Evolutionary conservation across 2,888 invertebrate species (phyloP).

Genomic region (Himalopsyche japonica): DNA sequence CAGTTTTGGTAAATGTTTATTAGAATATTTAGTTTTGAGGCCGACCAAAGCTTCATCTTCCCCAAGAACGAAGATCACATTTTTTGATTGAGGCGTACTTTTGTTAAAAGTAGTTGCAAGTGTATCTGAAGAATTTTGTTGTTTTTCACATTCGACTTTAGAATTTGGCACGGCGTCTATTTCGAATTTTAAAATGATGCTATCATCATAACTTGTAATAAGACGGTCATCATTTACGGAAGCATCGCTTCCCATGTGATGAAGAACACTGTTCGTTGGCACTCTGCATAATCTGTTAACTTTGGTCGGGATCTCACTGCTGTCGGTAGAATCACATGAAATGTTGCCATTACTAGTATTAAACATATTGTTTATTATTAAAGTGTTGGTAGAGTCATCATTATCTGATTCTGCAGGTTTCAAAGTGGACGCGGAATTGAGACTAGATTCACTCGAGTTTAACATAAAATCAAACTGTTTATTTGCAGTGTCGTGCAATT

Average conservation of each 20-base stretch:
- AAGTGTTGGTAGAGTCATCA: not conserved
- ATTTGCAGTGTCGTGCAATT: constrained; percentile 13
- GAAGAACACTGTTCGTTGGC: constrained; percentile 42
- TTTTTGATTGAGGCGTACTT: constrained; percentile 41
- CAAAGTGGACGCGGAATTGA: constrained; percentile 13
- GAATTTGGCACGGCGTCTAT: not conserved
- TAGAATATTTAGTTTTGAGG: constrained; percentile 51
- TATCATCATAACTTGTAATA: not conserved
- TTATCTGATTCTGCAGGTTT: constrained; percentile 2
- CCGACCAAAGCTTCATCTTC: constrained; percentile 71
- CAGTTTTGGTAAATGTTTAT: not conserved
- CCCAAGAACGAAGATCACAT: constrained; percentile 71
- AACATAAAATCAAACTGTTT: not conserved
- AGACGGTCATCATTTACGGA: not conserved
- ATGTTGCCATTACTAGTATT: not conserved
- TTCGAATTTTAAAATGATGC: not conserved
- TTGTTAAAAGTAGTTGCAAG: not conserved
- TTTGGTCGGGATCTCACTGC: constrained; percentile 18
- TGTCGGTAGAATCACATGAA: not conserved
- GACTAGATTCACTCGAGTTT: constrained; percentile 19
- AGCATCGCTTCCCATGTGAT: constrained; percentile 5
- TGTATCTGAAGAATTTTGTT: not conserved
- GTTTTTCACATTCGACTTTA: constrained; percentile 11
- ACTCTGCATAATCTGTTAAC: constrained; percentile 43
- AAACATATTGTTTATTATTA: not conserved